Percentiles rank a stretch among this genome's conserved stretches.
These are phyloP conservation scores for Otis tarda DNA, from an alignment of 2,113 vertebrate genomes.

Conservation along the genomic window DNA sequence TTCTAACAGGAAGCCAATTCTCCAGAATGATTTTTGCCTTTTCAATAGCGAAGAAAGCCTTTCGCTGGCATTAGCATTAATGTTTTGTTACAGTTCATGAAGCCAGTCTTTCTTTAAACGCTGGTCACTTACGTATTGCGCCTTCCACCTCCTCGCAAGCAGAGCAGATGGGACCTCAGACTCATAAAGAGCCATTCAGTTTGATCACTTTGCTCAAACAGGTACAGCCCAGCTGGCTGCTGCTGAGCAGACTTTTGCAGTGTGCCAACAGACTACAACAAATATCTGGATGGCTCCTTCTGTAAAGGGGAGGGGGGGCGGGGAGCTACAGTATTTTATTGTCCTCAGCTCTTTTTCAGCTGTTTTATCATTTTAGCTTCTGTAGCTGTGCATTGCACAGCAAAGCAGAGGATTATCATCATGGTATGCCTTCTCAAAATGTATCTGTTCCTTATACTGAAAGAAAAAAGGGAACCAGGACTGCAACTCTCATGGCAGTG, in stretches of 20 bases:
- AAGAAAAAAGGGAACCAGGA: background rate
- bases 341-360: background rate
- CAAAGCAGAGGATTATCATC: background rate
- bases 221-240: conserved; percentile 8
- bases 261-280: background rate
- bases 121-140: background rate
- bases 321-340: background rate
- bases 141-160: background rate
- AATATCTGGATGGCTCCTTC: background rate
- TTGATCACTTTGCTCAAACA: background rate
- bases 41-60: conserved; percentile 31
- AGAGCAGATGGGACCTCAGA: background rate
- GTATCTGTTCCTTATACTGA: background rate
- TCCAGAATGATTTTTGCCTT: conserved; percentile 10
- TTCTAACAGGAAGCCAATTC: conserved; percentile 46
- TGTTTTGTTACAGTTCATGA: background rate
- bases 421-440: background rate
- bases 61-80: background rate
- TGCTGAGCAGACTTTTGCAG: background rate
- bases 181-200: background rate
- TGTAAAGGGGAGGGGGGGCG: rapidly evolving
- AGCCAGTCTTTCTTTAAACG: background rate
- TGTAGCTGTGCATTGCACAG: background rate
- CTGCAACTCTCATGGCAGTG: background rate
- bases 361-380: conserved; percentile 2